Evolutionary conservation across 2,113 vertebrate species (phyloP), one percentile per base, ranked within the genome.

Genomic region (Speoplatyrhinus poulsoni): DNA sequence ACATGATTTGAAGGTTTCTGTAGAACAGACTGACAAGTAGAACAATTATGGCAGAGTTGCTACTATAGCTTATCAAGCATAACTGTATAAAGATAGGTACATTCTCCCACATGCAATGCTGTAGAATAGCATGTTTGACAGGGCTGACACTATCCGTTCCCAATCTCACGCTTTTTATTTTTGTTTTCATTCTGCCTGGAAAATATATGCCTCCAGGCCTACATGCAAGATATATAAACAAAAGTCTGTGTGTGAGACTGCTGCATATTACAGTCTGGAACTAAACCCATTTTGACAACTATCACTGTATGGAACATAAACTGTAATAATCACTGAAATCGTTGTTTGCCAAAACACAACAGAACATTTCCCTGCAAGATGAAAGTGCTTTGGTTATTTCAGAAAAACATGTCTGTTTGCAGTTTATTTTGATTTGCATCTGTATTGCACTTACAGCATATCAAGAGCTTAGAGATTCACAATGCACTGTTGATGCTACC

Each of bases 71-170:
- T 60, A 33, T 16, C 59, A 46, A 46, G 41, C 15, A 46, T 74
- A 26, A 71, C 46, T 75, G 70, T 63, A 57, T 56, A 71, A 71
- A 62, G 57, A 80, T 62, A 69, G 50, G 72, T 73, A 67, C 57
- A 72, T 64, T 75, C 53, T 78, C 47, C 73, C 33, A 60, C 61
- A 69, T 72, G 70, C 65, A 46, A 54, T 61, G 47, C 6, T 0
- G 61, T 60, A 63, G 62, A 79, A 62, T 6, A 68, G 52, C 61
- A 65, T n/a, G 60, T 71, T 49, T 82, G 83, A 80, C 77, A 79
- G 57, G 46, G 76, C 77, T 76, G 83, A 80, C 82, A 77, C 69
- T 41, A 63, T 52, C 49, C 49, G 67, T 77, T 77, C 75, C 79
- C 62, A 64, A 79, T 82, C 60, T 75, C 70, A 73, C 49, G 6